phyloP scores from a whole-genome alignment of 2,113 vertebrate genomes.

The Mellivora capensis region DNA sequence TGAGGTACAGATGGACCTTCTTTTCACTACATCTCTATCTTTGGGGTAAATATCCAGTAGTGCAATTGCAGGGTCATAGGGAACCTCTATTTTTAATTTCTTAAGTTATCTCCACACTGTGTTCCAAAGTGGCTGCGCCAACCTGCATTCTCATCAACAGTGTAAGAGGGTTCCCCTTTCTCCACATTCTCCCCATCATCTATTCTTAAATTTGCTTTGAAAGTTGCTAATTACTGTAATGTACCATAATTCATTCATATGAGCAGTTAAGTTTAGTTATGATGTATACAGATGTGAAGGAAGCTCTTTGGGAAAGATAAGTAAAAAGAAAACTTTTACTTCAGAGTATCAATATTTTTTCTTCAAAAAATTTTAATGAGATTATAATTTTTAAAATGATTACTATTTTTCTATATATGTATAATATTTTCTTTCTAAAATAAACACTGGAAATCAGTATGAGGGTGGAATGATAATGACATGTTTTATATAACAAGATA shows the following conservation, averaged over 20 bases:
- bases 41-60: too few relatives aligned
- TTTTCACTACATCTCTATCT: too few relatives aligned
- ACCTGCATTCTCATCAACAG: too few relatives aligned
- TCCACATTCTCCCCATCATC: neutral
- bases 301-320: slow-evolving; percentile 18
- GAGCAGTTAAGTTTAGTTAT: neutral
- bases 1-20: too few relatives aligned
- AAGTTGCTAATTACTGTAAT: neutral
- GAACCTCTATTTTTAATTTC: too few relatives aligned
- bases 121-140: too few relatives aligned
- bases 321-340: neutral
- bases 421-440: neutral
- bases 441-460: neutral
- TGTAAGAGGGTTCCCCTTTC: too few relatives aligned
- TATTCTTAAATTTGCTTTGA: neutral
- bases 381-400: neutral
- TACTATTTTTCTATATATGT: neutral
- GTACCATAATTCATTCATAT: neutral
- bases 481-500: neutral
- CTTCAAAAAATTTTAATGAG: neutral
- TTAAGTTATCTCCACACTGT: too few relatives aligned
- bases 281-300: neutral
- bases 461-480: neutral
- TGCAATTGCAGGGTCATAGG: too few relatives aligned
- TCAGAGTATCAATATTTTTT: neutral